Conservation (phyloP, 2,888 invertebrate genomes). For the Cosmorhoe ocellata region DNA sequence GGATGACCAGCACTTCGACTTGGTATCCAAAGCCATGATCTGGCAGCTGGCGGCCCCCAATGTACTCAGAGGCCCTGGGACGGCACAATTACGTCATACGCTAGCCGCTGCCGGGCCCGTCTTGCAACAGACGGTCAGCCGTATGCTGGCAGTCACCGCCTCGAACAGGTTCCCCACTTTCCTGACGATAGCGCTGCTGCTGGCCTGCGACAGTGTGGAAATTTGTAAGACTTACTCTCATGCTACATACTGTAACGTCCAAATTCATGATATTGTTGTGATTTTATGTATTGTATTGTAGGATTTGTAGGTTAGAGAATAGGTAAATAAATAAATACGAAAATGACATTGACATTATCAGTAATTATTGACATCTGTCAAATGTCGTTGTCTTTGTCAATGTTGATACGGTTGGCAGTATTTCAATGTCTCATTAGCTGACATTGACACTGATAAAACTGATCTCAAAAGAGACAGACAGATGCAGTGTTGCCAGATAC, state of each 20-base stretch:
- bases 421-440: too few relatives aligned
- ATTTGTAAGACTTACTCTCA: conserved; percentile 53
- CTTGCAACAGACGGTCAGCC: conserved; percentile 45
- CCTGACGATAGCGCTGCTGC: conserved; percentile 50
- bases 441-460: too few relatives aligned
- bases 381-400: too few relatives aligned
- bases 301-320: too few relatives aligned
- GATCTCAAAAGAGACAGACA: too few relatives aligned
- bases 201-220: conserved; percentile 53
- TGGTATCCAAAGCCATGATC: conserved; percentile 50
- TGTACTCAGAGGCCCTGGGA: conserved; percentile 32
- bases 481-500: too few relatives aligned
- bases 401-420: too few relatives aligned
- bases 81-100: conserved; percentile 36
- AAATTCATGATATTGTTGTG: too few relatives aligned
- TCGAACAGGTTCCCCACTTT: conserved; percentile 52
- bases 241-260: background rate
- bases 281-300: too few relatives aligned
- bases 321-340: too few relatives aligned
- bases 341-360: too few relatives aligned
- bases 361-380: too few relatives aligned
- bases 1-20: conserved; percentile 52
- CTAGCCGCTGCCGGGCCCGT: conserved; percentile 49
- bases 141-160: conserved; percentile 57
- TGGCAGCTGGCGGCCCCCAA: conserved; percentile 61